These are phyloP conservation scores for Lacanobia wlatinum DNA, from an alignment of 2,888 invertebrate genomes.

Conservation along the genomic window DNA sequence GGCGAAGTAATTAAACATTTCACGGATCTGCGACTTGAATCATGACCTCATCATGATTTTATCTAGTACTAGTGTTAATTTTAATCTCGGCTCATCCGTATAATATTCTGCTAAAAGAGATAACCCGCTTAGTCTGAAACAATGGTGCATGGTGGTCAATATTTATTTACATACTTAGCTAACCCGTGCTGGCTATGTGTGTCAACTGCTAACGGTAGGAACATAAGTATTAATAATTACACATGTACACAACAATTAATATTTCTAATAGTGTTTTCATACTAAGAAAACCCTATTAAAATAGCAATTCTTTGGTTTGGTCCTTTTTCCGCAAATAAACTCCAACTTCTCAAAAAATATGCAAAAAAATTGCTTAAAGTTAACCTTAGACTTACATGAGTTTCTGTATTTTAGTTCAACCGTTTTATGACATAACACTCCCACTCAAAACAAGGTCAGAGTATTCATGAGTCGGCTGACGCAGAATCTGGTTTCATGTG, in stretches of 20 bases:
- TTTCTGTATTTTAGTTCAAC: slow-evolving; percentile 45
- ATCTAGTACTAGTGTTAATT: slow-evolving; percentile 40
- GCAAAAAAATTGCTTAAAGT: slow-evolving; percentile 18
- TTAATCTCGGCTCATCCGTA: slow-evolving; percentile 33
- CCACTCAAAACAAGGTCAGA: slow-evolving; percentile 63
- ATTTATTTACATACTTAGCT: slow-evolving; percentile 34
- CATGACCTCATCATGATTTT: slow-evolving; percentile 54
- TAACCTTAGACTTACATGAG: slow-evolving; percentile 19
- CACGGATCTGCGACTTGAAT: slow-evolving; percentile 54
- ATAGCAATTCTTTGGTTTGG: background rate
- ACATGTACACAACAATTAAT: background rate
- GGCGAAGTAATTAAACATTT: slow-evolving; percentile 60
- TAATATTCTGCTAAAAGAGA: slow-evolving; percentile 27
- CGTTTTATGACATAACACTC: slow-evolving; percentile 58
- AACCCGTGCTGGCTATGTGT: background rate
- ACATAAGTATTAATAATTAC: background rate
- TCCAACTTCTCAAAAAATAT: background rate
- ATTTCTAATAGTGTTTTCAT: slow-evolving; percentile 6
- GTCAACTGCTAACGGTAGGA: background rate
- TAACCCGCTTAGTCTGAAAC: slow-evolving; percentile 19
- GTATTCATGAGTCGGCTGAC: slow-evolving; percentile 58
- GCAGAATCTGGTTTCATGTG: slow-evolving; percentile 64
- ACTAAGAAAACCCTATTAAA: background rate
- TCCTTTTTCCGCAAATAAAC: background rate
- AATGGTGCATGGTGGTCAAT: slow-evolving; percentile 36